Percentiles rank a stretch among this genome's conserved stretches.
Evolutionary conservation across 2,888 invertebrate species (phyloP).

Genomic region (Conops quadrifasciatus): DNA sequence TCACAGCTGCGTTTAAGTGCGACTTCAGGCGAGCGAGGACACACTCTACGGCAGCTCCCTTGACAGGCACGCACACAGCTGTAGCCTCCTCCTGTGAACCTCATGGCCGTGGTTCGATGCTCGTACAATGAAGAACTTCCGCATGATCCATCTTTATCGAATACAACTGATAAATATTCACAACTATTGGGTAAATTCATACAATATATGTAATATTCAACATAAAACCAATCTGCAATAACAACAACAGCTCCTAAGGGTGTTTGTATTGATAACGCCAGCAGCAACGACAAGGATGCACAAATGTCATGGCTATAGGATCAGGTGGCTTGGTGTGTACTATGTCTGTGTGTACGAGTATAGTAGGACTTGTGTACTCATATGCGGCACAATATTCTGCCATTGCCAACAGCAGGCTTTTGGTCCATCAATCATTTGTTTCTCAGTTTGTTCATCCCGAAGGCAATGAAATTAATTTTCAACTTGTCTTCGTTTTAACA

Average conservation of each 20-base stretch:
- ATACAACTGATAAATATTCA: slow-evolving; percentile 22
- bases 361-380: no score
- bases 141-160: background rate
- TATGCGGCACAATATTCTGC: background rate
- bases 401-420: slow-evolving; percentile 3
- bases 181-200: slow-evolving; percentile 9
- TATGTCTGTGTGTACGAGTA: no score
- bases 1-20: slow-evolving; percentile 1
- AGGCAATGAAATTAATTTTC: slow-evolving; percentile 12
- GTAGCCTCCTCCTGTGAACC: background rate
- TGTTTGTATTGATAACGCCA: no score
- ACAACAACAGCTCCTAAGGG: no score
- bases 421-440: slow-evolving; percentile 31
- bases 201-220: no score
- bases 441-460: slow-evolving; percentile 14
- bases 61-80: background rate
- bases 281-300: no score
- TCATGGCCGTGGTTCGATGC: background rate
- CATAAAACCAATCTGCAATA: no score
- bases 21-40: background rate
- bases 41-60: no score
- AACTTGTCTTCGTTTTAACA: no score
- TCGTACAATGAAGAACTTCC: background rate
- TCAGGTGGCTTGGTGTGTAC: no score
- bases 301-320: no score